These are phyloP conservation scores for Delia radicum DNA, from an alignment of 1,140 invertebrate genomes.

Conservation along the genomic window DNA sequence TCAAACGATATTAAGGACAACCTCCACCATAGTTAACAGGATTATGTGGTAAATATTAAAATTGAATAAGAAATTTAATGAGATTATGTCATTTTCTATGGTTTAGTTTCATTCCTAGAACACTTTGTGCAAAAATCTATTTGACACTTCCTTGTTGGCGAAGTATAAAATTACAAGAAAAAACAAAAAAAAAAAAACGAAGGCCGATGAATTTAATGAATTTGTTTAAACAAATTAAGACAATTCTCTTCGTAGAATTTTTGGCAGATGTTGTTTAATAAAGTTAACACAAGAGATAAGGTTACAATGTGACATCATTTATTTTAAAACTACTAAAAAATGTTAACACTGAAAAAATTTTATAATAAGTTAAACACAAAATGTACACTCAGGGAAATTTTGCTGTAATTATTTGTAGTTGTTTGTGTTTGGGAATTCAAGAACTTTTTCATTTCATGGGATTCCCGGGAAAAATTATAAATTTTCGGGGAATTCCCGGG, in stretches of 20 bases:
- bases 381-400: too few species aligned
- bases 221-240: not conserved
- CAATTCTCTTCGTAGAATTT: not conserved
- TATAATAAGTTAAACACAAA: too few species aligned
- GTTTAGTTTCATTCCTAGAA: not conserved
- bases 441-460: too few species aligned
- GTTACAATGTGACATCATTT: too few species aligned
- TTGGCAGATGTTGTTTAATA: not conserved
- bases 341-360: too few species aligned
- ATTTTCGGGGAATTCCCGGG: too few species aligned
- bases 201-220: not conserved
- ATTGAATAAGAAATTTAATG: not conserved
- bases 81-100: not conserved
- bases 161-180: not conserved
- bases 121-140: constrained; percentile 18
- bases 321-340: too few species aligned
- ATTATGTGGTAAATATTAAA: not conserved
- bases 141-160: not conserved
- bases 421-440: too few species aligned
- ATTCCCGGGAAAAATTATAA: too few species aligned
- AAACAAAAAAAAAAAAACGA: not conserved
- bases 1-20: not conserved
- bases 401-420: too few species aligned
- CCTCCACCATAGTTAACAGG: not conserved
- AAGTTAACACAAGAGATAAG: too few species aligned